Conservation (phyloP, 2,113 vertebrate species). For the Oryzias celebensis region DNA sequence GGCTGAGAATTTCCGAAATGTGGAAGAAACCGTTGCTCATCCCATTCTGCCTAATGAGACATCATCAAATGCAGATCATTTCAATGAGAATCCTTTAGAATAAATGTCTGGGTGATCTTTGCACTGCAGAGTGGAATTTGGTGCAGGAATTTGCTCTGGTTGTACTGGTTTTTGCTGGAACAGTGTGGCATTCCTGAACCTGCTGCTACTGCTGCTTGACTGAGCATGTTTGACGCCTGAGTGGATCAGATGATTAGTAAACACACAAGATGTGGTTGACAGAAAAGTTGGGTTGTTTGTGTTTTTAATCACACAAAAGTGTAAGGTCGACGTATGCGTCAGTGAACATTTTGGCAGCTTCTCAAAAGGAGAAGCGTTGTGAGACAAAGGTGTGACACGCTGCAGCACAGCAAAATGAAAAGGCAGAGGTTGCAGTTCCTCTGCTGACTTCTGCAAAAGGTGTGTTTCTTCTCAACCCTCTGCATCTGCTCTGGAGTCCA, state of each 20-base stretch:
- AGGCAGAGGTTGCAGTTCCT: constrained; percentile 9
- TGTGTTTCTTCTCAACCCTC: neutral
- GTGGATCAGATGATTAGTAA: no score
- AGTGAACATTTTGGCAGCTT: neutral
- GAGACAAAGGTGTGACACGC: neutral
- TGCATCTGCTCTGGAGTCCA: neutral
- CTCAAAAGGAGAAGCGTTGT: neutral
- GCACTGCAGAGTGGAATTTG: no score
- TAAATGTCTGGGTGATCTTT: no score
- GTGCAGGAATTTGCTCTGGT: neutral
- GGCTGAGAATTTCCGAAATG: no score
- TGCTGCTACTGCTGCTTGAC: neutral
- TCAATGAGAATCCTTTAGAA: no score
- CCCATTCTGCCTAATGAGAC: no score
- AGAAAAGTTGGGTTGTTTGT: no score
- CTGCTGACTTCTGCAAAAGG: constrained; percentile 45
- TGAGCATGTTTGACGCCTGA: neutral
- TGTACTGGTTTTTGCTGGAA: neutral
- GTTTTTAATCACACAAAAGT: no score
- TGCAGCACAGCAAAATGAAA: constrained; percentile 23
- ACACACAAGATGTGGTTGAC: no score
- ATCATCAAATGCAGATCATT: no score
- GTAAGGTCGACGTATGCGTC: neutral
- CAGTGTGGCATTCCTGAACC: neutral
- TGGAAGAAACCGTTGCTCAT: no score